These are phyloP conservation scores for Indicator indicator DNA, from an alignment of 2,113 vertebrate species.

Conservation along the genomic window DNA sequence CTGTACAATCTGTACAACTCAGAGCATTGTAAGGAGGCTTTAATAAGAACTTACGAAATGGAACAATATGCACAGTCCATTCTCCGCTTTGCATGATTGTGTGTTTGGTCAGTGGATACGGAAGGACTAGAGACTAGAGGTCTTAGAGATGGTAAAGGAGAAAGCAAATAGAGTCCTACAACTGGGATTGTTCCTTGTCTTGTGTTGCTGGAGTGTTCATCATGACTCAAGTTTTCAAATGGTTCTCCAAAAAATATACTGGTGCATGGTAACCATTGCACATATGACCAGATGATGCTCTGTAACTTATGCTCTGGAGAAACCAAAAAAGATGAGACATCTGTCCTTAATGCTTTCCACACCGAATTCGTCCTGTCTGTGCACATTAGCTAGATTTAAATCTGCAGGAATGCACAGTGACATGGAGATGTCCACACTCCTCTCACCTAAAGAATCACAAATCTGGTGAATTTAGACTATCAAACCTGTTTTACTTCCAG, in stretches of 20 bases:
- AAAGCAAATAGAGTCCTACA: neutral
- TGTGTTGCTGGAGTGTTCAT: neutral
- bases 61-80: neutral
- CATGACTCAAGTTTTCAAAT: neutral
- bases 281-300: neutral
- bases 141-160: neutral
- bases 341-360: neutral
- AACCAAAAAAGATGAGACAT: neutral
- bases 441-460: neutral
- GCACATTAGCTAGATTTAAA: neutral
- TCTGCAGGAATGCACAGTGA: neutral
- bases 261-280: neutral
- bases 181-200: neutral
- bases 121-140: neutral
- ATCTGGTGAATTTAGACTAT: neutral
- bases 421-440: accelerated
- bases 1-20: neutral
- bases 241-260: neutral
- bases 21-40: neutral
- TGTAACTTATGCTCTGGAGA: neutral
- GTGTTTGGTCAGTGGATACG: neutral
- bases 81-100: neutral
- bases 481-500: neutral
- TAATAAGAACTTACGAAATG: neutral
- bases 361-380: neutral